Percentiles rank a stretch among this genome's conserved stretches.
phyloP scores from a whole-genome alignment of 1,140 invertebrate species.

The Neotoxoptera formosana region DNA sequence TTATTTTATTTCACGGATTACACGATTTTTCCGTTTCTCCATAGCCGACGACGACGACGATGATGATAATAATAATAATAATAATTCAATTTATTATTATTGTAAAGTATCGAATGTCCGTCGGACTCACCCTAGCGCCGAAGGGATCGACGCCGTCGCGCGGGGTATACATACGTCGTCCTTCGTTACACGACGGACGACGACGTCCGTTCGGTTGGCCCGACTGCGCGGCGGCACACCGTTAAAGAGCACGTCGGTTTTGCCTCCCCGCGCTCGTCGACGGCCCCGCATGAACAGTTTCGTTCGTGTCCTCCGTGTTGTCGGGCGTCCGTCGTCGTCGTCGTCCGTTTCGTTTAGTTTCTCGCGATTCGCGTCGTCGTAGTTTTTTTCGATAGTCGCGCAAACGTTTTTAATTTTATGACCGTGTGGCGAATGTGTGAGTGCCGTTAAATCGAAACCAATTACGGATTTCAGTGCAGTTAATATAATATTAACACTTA shows the following conservation, averaged over 20 bases:
- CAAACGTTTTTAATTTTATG: neutral
- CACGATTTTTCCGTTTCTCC: neutral
- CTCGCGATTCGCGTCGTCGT: neutral
- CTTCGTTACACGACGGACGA: neutral
- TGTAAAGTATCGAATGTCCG: slow-evolving; percentile 30
- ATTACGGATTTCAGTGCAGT: neutral
- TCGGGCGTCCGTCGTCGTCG: neutral
- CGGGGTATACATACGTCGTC: neutral
- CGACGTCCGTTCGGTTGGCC: slow-evolving; percentile 23
- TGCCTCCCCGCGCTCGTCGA: neutral
- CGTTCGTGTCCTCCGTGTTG: slow-evolving; percentile 34
- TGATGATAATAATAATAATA: neutral
- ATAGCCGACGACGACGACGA: neutral
- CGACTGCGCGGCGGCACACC: slow-evolving; percentile 34
- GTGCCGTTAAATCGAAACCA: neutral
- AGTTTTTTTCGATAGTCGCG: neutral
- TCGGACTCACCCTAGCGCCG: neutral
- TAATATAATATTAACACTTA: neutral
- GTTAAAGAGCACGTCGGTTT: slow-evolving; percentile 37
- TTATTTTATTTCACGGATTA: neutral
- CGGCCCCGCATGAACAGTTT: neutral
- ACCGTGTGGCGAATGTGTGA: neutral
- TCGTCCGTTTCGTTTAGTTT: neutral
- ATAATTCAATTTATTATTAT: slow-evolving; percentile 25
- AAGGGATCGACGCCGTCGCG: neutral